phyloP scores from a whole-genome alignment of 2,113 vertebrate genomes.

The Percopsis transmontana region DNA sequence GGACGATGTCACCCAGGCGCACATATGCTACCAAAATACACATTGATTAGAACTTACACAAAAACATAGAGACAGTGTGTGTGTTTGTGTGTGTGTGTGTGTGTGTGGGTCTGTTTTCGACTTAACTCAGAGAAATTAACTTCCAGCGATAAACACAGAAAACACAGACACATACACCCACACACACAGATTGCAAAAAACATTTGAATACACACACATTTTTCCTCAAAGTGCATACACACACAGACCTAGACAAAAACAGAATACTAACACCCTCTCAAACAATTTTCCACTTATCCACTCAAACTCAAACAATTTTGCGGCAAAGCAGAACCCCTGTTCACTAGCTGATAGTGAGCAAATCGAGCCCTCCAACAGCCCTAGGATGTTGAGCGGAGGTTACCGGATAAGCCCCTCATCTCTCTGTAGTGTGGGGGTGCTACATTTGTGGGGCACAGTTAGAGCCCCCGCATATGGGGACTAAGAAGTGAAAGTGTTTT shows the following conservation, averaged over 20 bases:
- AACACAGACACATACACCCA: slow-evolving; percentile 8
- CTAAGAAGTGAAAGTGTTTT: neutral
- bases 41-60: neutral
- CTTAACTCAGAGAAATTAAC: too few species aligned
- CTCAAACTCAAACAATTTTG: slow-evolving; percentile 18
- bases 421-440: slow-evolving; percentile 34
- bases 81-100: too few species aligned
- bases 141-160: neutral
- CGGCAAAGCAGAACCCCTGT: slow-evolving; percentile 27
- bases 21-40: slow-evolving; percentile 29
- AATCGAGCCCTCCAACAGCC: slow-evolving; percentile 37
- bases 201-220: neutral
- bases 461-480: neutral
- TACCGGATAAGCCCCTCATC: slow-evolving; percentile 42
- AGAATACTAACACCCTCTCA: neutral
- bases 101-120: too few species aligned
- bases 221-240: neutral
- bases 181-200: neutral
- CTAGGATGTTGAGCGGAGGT: slow-evolving; percentile 52
- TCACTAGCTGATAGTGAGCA: slow-evolving; percentile 44
- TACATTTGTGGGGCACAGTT: slow-evolving; percentile 18
- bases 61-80: too few species aligned
- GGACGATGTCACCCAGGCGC: slow-evolving; percentile 15
- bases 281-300: slow-evolving; percentile 33
- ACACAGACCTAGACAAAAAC: slow-evolving; percentile 15